Percentiles rank a stretch among this genome's conserved stretches.
These are phyloP conservation scores for Trematocara zebra DNA, from an alignment of 2,113 vertebrate genomes.

Conservation along the genomic window DNA sequence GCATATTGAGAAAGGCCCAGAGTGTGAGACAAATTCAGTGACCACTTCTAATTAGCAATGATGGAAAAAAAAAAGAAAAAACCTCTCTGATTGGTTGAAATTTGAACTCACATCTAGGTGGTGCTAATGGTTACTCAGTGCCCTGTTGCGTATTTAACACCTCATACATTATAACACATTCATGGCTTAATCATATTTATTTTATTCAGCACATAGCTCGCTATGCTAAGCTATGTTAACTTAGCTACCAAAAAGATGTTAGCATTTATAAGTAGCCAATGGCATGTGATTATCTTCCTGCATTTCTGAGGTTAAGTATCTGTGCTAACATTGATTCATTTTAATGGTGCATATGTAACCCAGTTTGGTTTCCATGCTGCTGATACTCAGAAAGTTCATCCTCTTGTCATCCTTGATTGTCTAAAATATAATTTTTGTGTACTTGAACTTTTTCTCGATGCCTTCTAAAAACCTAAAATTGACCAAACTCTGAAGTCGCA, in stretches of 20 bases:
- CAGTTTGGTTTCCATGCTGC: neutral
- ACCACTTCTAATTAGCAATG: neutral
- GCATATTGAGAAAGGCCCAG: neutral
- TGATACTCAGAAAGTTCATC: neutral
- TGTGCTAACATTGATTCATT: neutral
- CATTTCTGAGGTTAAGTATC: neutral
- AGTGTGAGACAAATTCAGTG: neutral
- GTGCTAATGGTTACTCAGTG: neutral
- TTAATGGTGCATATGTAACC: neutral
- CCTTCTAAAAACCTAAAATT: neutral
- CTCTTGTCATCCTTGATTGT: neutral
- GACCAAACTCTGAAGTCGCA: neutral
- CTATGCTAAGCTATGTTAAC: neutral
- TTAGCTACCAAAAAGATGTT: neutral
- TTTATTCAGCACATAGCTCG: neutral
- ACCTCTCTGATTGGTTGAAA: neutral
- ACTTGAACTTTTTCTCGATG: neutral
- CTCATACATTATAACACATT: neutral
- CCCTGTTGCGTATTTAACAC: neutral
- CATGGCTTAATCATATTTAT: neutral
- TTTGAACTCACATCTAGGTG: neutral
- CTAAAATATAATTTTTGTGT: neutral
- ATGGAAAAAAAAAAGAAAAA: neutral
- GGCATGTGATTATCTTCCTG: neutral
- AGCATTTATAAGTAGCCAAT: neutral